Evolutionary conservation across 2,888 invertebrate genomes (phyloP).

Genomic region (Andrena hattorfiana): DNA sequence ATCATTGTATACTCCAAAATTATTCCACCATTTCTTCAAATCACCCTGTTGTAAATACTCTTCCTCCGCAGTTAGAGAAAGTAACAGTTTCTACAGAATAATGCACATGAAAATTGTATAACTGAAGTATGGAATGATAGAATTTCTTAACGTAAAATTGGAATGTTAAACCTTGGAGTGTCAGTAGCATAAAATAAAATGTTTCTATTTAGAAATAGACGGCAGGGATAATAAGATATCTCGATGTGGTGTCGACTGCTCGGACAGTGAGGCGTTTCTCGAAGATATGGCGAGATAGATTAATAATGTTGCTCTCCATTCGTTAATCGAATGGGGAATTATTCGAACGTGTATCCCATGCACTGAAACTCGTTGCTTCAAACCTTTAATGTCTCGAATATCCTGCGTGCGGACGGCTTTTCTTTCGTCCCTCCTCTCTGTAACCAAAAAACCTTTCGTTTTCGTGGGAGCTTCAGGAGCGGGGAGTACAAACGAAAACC

Average conservation of each 20-base stretch:
- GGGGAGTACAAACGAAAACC: constrained; percentile 43
- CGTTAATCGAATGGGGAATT: constrained; percentile 42
- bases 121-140: background rate
- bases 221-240: constrained; percentile 8
- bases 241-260: constrained; percentile 44
- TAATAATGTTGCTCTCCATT: constrained; percentile 48
- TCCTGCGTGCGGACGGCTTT: constrained; percentile 81
- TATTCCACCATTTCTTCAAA: background rate
- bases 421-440: constrained; percentile 81
- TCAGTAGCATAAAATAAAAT: background rate
- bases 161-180: constrained; percentile 7
- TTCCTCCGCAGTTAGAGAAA: background rate
- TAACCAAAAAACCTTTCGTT: constrained; percentile 73
- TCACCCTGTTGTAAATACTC: background rate
- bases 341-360: constrained; percentile 72
- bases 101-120: background rate
- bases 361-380: constrained; percentile 77
- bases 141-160: constrained; percentile 3
- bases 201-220: background rate
- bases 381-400: constrained; percentile 84
- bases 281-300: constrained; percentile 39
- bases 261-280: constrained; percentile 41
- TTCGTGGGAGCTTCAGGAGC: constrained; percentile 52
- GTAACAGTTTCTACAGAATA: background rate
- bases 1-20: background rate